These are phyloP conservation scores for Porites evermanni DNA, from an alignment of 92 coral and sea anemone species.

Conservation along the genomic window DNA sequence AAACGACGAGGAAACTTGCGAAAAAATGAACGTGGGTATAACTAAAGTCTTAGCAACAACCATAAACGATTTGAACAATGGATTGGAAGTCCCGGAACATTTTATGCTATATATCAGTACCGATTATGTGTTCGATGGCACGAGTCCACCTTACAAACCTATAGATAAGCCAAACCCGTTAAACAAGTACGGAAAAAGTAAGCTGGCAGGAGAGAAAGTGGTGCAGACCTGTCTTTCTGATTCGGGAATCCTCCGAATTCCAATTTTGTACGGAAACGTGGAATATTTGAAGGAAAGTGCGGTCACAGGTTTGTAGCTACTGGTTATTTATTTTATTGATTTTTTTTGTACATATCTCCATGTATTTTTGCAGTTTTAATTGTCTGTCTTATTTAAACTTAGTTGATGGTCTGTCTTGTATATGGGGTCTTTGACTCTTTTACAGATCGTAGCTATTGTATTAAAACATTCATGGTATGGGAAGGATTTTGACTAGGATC, in stretches of 20 bases:
- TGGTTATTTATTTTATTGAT: too few species aligned
- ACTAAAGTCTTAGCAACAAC: slow-evolving; percentile 71
- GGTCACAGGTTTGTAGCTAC: slow-evolving; percentile 69
- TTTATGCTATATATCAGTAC: slow-evolving; percentile 90
- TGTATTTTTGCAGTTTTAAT: too few species aligned
- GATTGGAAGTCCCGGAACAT: slow-evolving; percentile 59
- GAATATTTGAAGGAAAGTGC: slow-evolving; percentile 87
- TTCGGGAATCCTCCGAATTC: slow-evolving; percentile 82
- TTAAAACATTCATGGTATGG: too few species aligned
- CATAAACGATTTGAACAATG: slow-evolving; percentile 71
- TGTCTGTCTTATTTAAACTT: too few species aligned
- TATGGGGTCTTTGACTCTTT: too few species aligned
- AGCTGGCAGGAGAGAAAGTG: slow-evolving; percentile 80
- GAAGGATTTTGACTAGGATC: too few species aligned
- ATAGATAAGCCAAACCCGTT: slow-evolving; percentile 83
- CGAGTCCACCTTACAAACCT: slow-evolving; percentile 80
- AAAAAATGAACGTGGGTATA: slow-evolving; percentile 73
- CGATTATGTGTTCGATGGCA: slow-evolving; percentile 93
- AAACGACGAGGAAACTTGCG: slow-evolving; percentile 70
- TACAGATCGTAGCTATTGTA: too few species aligned
- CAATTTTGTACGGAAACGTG: slow-evolving; percentile 88
- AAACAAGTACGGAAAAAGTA: slow-evolving; percentile 86
- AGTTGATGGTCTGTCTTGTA: too few species aligned
- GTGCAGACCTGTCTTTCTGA: slow-evolving; percentile 51
- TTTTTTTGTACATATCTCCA: too few species aligned